Conservation (phyloP, 2,113 vertebrate genomes). For the Phylloscopus whistleri region DNA sequence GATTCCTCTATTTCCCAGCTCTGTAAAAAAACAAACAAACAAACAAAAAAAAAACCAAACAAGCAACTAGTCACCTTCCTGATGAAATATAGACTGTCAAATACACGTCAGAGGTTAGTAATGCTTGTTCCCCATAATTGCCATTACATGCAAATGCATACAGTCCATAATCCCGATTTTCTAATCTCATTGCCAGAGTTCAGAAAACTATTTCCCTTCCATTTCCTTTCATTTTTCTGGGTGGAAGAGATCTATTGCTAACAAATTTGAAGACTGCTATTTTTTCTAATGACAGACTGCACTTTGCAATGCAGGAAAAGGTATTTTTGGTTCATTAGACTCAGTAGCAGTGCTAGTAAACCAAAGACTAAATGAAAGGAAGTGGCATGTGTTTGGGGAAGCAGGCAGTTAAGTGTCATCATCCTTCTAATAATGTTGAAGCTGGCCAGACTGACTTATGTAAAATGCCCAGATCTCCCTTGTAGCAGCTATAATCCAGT, state of each 20-base stretch:
- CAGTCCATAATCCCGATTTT: background rate
- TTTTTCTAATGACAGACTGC: background rate
- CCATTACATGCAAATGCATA: background rate
- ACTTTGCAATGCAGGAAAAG: slow-evolving; percentile 20
- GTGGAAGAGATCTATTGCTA: background rate
- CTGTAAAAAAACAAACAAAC: too few relatives aligned
- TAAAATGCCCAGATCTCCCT: slow-evolving; percentile 46
- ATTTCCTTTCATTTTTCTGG: background rate
- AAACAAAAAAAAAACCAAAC: background rate
- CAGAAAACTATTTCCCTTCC: background rate
- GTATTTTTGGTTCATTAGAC: slow-evolving; percentile 42
- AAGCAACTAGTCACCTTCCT: background rate
- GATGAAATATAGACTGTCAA: background rate
- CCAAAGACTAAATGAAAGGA: slow-evolving; percentile 21
- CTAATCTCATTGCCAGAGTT: background rate
- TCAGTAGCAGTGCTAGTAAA: slow-evolving; percentile 39
- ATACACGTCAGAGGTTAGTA: background rate
- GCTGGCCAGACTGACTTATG: background rate
- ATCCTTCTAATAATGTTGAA: slow-evolving; percentile 47
- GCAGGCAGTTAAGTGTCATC: slow-evolving; percentile 37
- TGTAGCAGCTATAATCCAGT: background rate
- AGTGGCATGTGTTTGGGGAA: background rate
- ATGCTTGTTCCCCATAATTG: background rate
- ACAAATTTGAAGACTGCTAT: background rate
- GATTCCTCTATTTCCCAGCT: background rate